A percentile compares a stretch with the other conserved stretches of the same genome.
phyloP scores from a whole-genome alignment of 2,888 invertebrate species.

The Keiferia lycopersicella region DNA sequence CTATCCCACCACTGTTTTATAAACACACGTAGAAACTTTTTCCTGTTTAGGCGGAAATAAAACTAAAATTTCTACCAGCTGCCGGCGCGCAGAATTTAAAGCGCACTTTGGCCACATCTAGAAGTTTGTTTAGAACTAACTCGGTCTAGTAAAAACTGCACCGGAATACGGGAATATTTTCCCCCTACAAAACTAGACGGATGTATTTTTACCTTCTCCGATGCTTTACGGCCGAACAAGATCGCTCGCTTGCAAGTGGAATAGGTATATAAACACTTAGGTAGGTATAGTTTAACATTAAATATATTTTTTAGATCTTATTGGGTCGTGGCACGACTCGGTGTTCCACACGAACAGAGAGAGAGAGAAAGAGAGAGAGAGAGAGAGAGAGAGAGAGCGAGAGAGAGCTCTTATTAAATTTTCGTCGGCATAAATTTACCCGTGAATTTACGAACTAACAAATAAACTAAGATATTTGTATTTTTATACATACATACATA shows the following conservation, averaged over 20 bases:
- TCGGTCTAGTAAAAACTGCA: conserved; percentile 53
- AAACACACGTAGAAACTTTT: conserved; percentile 46
- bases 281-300: too few species aligned
- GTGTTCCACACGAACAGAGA: too few species aligned
- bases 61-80: conserved; percentile 55
- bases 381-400: too few species aligned
- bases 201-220: conserved; percentile 30
- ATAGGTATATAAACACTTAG: neutral
- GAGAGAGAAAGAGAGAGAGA: too few species aligned
- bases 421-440: too few species aligned
- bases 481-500: too few species aligned
- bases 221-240: conserved; percentile 40
- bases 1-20: conserved; percentile 29
- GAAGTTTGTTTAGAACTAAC: conserved; percentile 68
- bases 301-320: too few species aligned
- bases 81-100: conserved; percentile 61
- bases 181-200: conserved; percentile 24
- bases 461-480: too few species aligned
- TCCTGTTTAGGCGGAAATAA: conserved; percentile 50
- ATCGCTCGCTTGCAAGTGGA: neutral
- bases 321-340: too few species aligned
- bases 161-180: conserved; percentile 61
- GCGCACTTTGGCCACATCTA: conserved; percentile 50
- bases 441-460: too few species aligned
- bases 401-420: too few species aligned